These are phyloP conservation scores for Nomada ruficornis DNA, from an alignment of 2,888 invertebrate genomes.

Conservation along the genomic window DNA sequence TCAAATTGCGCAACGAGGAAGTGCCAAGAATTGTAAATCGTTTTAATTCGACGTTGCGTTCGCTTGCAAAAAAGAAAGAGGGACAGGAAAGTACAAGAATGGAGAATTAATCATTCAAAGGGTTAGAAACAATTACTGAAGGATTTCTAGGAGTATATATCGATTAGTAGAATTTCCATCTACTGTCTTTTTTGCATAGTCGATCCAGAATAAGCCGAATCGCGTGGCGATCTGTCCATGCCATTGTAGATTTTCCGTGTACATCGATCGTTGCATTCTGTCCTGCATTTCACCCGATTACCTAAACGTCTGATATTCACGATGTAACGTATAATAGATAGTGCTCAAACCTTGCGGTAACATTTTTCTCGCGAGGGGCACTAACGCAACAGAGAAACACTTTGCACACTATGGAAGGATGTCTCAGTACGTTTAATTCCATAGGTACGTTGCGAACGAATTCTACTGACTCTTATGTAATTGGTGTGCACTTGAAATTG, in stretches of 20 bases:
- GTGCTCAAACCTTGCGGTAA: background rate
- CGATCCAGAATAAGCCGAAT: constrained; percentile 32
- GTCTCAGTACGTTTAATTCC: background rate
- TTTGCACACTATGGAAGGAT: constrained; percentile 10
- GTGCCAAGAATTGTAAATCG: constrained; percentile 39
- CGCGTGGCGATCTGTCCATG: constrained; percentile 14
- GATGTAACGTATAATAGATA: constrained; percentile 42
- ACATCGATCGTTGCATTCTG: constrained; percentile 31
- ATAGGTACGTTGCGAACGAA: constrained; percentile 5
- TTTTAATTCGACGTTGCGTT: constrained; percentile 9
- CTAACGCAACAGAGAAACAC: background rate
- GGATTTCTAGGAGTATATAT: background rate
- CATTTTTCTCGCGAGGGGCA: constrained; percentile 2
- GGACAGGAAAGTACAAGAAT: background rate
- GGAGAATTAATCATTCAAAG: constrained; percentile 5
- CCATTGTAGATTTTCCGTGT: constrained; percentile 8
- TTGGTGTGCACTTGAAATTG: background rate
- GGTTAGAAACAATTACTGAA: background rate
- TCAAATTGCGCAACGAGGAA: constrained; percentile 52
- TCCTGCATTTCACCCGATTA: constrained; percentile 32
- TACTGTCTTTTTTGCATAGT: no score
- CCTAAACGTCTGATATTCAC: constrained; percentile 39
- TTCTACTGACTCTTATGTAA: constrained; percentile 26
- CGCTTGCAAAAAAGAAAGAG: background rate
- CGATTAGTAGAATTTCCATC: no score